Conservation (phyloP, 2,797 vertebrate genomes). For the Nannoperca obscura region DNA sequence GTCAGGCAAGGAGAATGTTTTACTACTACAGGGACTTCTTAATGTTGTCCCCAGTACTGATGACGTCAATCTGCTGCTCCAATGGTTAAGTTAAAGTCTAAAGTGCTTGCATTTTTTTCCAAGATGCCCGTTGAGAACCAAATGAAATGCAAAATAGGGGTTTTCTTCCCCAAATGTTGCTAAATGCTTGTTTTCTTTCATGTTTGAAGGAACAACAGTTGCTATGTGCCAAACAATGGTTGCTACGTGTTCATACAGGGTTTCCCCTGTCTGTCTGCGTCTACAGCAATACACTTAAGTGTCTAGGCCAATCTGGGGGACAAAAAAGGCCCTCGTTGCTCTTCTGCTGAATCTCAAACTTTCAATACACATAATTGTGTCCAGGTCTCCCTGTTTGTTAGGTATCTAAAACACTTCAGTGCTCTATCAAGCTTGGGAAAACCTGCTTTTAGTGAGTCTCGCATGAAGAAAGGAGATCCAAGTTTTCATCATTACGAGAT, state of each 20-base stretch:
- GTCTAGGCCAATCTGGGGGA: neutral
- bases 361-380: neutral
- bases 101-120: conserved; percentile 14
- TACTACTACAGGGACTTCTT: conserved; percentile 1
- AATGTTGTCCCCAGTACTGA: neutral
- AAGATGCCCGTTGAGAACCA: neutral
- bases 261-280: neutral
- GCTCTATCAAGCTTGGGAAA: too few species aligned
- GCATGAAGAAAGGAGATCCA: neutral
- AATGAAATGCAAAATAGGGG: neutral
- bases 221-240: conserved; percentile 32
- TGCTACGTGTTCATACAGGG: neutral
- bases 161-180: neutral
- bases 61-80: conserved; percentile 3
- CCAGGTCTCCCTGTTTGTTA: neutral
- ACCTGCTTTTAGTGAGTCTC: neutral
- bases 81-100: neutral
- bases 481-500: neutral
- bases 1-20: neutral
- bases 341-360: neutral
- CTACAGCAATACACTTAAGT: conserved; percentile 3
- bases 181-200: neutral
- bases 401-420: neutral
- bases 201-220: conserved; percentile 26
- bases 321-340: neutral